Evolutionary conservation across 2,113 vertebrate genomes (phyloP).

Genomic region (Mungos mungo): DNA sequence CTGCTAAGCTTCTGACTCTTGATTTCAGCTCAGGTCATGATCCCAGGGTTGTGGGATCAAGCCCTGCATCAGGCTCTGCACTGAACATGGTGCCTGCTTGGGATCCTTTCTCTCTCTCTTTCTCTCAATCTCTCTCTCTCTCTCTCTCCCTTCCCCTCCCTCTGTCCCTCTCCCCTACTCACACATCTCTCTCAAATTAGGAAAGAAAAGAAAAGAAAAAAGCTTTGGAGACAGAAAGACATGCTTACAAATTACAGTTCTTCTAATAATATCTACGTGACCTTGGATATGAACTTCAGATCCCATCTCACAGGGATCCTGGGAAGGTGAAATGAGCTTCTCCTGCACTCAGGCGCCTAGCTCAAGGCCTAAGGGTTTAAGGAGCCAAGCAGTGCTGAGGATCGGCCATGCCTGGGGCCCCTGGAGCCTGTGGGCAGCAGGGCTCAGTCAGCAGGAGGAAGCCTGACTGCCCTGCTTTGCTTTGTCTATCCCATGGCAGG

Average conservation of each 20-base stretch:
- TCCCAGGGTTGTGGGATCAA: too few relatives aligned
- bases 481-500: conserved; percentile 80
- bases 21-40: too few relatives aligned
- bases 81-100: too few relatives aligned
- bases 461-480: conserved; percentile 41
- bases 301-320: background rate
- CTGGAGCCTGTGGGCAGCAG: background rate
- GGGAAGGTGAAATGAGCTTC: background rate
- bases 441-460: background rate
- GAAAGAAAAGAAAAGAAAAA: too few relatives aligned
- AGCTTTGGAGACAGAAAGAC: background rate
- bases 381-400: background rate
- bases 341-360: background rate
- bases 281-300: conserved; percentile 1
- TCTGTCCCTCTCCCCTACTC: too few relatives aligned
- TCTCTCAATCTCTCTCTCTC: too few relatives aligned
- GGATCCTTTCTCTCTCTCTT: too few relatives aligned
- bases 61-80: too few relatives aligned
- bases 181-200: too few relatives aligned
- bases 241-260: background rate
- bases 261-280: background rate
- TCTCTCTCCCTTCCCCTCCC: too few relatives aligned
- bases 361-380: too few relatives aligned
- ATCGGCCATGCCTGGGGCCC: background rate
- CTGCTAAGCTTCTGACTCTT: too few relatives aligned